Percentiles rank a stretch among this genome's conserved stretches.
Evolutionary conservation across 2,113 vertebrate species (phyloP).

Genomic region (Hydrolagus affinis): DNA sequence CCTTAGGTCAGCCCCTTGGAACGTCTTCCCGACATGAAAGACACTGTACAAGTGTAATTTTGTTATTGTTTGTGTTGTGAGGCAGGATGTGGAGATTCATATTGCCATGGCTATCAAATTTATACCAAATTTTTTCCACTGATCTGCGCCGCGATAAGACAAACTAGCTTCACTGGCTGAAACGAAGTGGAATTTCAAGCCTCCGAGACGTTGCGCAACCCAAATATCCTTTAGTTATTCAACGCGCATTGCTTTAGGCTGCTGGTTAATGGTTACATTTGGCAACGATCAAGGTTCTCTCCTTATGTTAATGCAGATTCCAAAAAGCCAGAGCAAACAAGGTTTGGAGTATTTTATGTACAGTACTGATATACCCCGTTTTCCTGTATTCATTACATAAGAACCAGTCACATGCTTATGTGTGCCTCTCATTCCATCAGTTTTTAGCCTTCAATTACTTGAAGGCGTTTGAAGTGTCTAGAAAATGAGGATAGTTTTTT

Average conservation of each 20-base stretch:
- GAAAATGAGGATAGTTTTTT: not conserved
- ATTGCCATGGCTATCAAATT: not conserved
- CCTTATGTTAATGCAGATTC: not conserved
- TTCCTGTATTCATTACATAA: not conserved
- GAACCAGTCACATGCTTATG: not conserved
- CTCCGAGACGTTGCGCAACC: not conserved
- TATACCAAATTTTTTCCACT: not conserved
- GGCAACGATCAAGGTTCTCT: conserved; percentile 9
- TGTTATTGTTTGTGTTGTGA: too few relatives aligned
- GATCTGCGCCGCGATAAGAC: not conserved
- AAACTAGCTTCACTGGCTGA: not conserved
- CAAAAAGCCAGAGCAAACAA: conserved; percentile 13
- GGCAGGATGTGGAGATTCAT: too few relatives aligned
- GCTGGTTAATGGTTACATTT: conserved; percentile 10
- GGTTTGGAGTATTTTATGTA: not conserved
- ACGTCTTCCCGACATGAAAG: too few relatives aligned
- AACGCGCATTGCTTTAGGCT: not conserved
- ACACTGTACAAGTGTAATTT: too few relatives aligned
- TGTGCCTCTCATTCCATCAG: not conserved
- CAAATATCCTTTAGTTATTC: not conserved
- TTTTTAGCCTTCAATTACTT: too few relatives aligned
- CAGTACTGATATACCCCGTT: not conserved
- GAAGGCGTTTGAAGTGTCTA: not conserved
- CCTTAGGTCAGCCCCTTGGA: too few relatives aligned
- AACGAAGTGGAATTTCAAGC: not conserved